Evolutionary conservation across 2,888 invertebrate genomes (phyloP).

Genomic region (Leptopilina myrica): DNA sequence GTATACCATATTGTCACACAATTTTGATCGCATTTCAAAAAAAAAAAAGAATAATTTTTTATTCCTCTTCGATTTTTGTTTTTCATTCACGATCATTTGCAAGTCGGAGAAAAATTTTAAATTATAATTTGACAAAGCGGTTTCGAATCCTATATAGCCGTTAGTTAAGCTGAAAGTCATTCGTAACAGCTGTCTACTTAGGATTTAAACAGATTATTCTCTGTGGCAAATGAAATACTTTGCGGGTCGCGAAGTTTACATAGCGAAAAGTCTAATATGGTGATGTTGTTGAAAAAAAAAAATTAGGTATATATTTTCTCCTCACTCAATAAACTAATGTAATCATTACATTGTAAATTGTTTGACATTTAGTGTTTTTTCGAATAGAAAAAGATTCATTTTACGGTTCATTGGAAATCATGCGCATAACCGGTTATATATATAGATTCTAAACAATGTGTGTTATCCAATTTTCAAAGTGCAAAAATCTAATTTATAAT

Average conservation of each 20-base stretch:
- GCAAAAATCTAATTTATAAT: neutral
- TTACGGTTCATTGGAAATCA: neutral
- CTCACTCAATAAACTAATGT: neutral
- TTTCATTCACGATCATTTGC: no score
- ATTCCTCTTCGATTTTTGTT: no score
- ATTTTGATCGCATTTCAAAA: neutral
- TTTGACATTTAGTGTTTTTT: constrained; percentile 20
- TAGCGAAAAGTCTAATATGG: constrained; percentile 1
- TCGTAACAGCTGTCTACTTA: constrained; percentile 3
- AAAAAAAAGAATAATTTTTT: no score
- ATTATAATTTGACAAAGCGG: constrained; percentile 5
- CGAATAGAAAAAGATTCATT: constrained; percentile 2
- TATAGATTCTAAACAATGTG: neutral
- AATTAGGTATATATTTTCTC: no score
- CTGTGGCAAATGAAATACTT: constrained; percentile 19
- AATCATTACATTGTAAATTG: constrained; percentile 19
- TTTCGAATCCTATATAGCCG: neutral
- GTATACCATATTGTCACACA: neutral
- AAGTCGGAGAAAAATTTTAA: neutral
- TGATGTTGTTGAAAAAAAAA: neutral
- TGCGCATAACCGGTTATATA: neutral
- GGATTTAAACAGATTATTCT: constrained; percentile 24
- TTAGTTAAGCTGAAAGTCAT: constrained; percentile 10
- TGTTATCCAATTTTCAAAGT: constrained; percentile 1
- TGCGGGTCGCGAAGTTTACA: neutral